Conservation (phyloP, 2,888 invertebrate species). For the Theodoxus fluviatilis region DNA sequence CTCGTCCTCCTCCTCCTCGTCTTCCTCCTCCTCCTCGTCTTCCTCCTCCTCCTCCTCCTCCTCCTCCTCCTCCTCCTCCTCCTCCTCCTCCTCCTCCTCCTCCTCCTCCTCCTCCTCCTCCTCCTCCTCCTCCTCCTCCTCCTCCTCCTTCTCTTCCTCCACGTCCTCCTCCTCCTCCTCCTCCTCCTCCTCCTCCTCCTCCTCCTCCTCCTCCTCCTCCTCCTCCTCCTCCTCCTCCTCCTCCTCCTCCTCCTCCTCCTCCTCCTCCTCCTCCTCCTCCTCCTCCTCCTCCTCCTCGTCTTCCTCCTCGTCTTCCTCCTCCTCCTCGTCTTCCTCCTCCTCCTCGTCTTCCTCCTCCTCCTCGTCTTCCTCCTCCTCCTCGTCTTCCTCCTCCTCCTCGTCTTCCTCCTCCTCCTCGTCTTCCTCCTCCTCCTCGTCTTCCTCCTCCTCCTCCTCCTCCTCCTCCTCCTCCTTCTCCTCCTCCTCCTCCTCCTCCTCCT, state of each 20-base stretch:
- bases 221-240: background rate
- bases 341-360: no score
- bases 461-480: background rate
- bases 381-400: no score
- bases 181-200: no score
- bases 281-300: background rate
- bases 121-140: background rate
- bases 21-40: background rate
- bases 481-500: background rate
- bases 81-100: background rate
- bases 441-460: background rate
- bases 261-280: background rate
- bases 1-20: no score
- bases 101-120: background rate
- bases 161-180: no score
- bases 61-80: background rate
- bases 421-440: background rate
- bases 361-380: no score
- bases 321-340: no score
- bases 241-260: background rate
- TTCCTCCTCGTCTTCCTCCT: background rate
- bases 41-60: background rate
- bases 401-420: background rate
- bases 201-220: slow-evolving; percentile 10
- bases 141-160: no score